Percentiles rank a stretch among this genome's conserved stretches.
Evolutionary conservation across 2,797 vertebrate species (phyloP).

Genomic region (Eurystomus glaucurus): DNA sequence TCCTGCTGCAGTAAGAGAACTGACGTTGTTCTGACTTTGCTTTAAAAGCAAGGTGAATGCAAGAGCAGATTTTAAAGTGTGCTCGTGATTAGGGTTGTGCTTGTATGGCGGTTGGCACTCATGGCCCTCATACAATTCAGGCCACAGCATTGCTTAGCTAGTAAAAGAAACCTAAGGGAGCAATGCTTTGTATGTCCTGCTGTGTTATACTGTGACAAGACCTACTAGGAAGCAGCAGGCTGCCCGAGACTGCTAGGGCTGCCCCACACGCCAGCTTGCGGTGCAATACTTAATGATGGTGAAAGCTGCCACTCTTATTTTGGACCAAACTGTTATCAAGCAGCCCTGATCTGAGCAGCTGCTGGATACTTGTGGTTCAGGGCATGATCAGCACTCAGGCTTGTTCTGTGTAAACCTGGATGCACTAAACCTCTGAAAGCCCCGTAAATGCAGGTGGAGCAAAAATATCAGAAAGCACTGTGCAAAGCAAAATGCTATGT

Average conservation of each 20-base stretch:
- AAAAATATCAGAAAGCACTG: neutral
- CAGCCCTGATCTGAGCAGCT: neutral
- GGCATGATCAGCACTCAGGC: neutral
- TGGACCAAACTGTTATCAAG: neutral
- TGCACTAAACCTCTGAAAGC: neutral
- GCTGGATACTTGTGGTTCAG: neutral
- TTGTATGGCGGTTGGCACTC: fast-evolving
- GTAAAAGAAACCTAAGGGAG: neutral
- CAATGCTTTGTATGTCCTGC: fast-evolving
- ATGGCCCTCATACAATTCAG: neutral
- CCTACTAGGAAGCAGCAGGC: neutral
- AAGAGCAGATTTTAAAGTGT: neutral
- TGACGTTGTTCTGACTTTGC: fast-evolving
- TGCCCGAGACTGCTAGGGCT: neutral
- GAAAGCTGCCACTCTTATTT: neutral
- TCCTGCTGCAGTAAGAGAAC: neutral
- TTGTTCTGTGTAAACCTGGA: neutral
- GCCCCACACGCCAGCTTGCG: neutral
- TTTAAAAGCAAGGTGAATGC: neutral
- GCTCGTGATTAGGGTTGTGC: fast-evolving
- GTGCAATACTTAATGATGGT: neutral
- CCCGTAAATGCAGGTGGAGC: neutral
- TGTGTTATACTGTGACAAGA: neutral
- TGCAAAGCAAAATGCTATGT: neutral
- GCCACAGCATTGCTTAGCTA: neutral